Base-by-base conservation (phyloP, 2,797 vertebrate species). In the Lepilemur ruficaudatus region DNA sequence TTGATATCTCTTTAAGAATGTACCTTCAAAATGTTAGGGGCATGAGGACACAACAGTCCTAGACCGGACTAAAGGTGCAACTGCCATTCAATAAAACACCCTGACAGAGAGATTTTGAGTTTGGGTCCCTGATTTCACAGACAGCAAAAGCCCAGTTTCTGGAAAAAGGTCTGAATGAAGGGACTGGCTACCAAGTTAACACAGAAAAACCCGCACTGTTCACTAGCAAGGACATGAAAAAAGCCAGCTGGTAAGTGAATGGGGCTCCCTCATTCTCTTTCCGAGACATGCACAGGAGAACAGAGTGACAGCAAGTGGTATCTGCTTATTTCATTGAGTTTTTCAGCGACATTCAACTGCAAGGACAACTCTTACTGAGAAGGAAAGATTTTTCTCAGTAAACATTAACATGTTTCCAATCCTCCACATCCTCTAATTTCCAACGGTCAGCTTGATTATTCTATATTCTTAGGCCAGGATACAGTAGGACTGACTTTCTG, bases 131-230 rank as follows among this genome's bases (percentile, higher is more conserved):
- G 22, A 73, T 72, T 50, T 72, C 72, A 23, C 7, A 22, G 38
- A 72, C 32, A 52, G 17, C 67, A 81, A 20, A 46, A n/a, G 25
- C 30, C 18, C 22, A 48, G 55, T 32, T 95, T 75, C 41, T 41
- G 55, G 35, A 43, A 70, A 78, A 46, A 63, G n/a, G 67, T 52
- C 23, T 89, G 35, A 20, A 2, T 0, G 61, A n/a, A 61, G 59
- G 75, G 43, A 86, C 38, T 22, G 63, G 55, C 8, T 65, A 63
- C 18, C 23, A 23, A 30, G 41, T n/a, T 78, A 55, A 93, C 61
- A 55, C 5, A 32, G 59, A 55, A 13, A 32, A 35, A 22, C 59
- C 0, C 0, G 0, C 57, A 35, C 3, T 12, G 48, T 20, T 69
- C 15, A 14, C 78, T 30, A 32, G 32, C 1, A 25, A 72, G 22